A percentile compares a stretch with the other conserved stretches of the same genome.
phyloP scores from a whole-genome alignment of 2,888 invertebrate genomes.

The Tubulanus polymorphus region DNA sequence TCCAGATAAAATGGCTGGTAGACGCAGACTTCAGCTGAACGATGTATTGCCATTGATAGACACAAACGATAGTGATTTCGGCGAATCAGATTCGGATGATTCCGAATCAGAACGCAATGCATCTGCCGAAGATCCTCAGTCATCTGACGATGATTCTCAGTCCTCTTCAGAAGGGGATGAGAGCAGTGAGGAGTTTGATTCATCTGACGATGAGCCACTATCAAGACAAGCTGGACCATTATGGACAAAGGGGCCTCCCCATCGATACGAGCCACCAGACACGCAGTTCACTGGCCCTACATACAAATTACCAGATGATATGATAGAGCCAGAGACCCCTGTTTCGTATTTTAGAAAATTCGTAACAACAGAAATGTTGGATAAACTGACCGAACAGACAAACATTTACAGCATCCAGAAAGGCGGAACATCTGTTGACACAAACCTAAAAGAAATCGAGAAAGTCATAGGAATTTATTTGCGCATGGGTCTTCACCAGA shows the following conservation, averaged over 20 bases:
- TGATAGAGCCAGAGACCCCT: background rate
- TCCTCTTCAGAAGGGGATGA: too few species aligned
- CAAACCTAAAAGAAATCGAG: constrained; percentile 11
- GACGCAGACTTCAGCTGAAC: too few species aligned
- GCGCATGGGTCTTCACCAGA: constrained; percentile 15
- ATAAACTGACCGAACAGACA: background rate
- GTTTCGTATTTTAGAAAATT: background rate
- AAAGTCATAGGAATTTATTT: constrained; percentile 9
- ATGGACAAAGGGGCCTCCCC: too few species aligned
- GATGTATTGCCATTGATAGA: too few species aligned
- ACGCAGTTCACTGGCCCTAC: background rate
- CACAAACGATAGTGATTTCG: background rate
- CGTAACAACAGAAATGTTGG: background rate
- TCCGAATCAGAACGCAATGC: background rate
- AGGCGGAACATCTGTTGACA: constrained; percentile 5
- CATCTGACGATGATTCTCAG: too few species aligned
- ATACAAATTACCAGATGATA: background rate
- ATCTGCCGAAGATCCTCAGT: background rate
- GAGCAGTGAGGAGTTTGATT: background rate
- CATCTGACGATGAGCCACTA: too few species aligned
- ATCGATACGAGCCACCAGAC: too few species aligned
- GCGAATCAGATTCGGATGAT: background rate
- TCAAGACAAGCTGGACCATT: too few species aligned
- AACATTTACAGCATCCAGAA: constrained; percentile 6
- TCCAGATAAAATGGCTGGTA: too few species aligned